Base-by-base conservation (phyloP, 1,140 invertebrate genomes). In the Sarcophaga peregrina region DNA sequence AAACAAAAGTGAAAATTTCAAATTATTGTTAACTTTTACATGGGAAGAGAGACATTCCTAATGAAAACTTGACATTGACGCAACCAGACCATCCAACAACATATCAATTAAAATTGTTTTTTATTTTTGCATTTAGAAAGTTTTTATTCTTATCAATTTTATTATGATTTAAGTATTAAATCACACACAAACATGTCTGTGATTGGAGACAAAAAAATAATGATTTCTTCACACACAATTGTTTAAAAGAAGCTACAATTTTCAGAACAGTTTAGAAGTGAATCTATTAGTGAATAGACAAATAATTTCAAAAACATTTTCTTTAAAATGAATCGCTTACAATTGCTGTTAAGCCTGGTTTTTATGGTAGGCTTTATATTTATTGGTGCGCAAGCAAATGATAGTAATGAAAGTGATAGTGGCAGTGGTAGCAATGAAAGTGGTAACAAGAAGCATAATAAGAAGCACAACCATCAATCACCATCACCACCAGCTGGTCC, bases 351-450 rank as follows among this genome's bases (percentile, higher is more conserved):
- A 52, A 45, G 75, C 17, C 8, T 78, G 9, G 10, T 20, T 78
- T 52, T 78, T 11, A 20, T 81, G 9, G 15, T 8, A 25, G 80
- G 17, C 58, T 37, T 37, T 37, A 37, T 37, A 37, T 37, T 37
- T 37, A 37, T 37, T 37, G 25, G 25, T 37, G 45, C 10, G 10
- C 52, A 50, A 5, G 80, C 25, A 52, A 37, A 37, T 37, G 52
- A 62, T 81, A 62, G 52, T 62, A 7, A 17, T 76, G 45, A 47
- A 3, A 82, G 81, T 47, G 48, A 17, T 4, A 82, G 72, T 45
- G 54, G 17, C 58, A 83, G 76, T 72, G 75, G 54, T 80, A 83
- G 76, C 52, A 76, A 81, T 8, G 47, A 72, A 68, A 74, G 76
- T 25, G 48, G 52, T 58, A 20, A 52, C 17, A 80, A 83, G 13